A percentile compares a stretch with the other conserved stretches of the same genome.
phyloP scores from a whole-genome alignment of 2,888 invertebrate species.

The Anthophora plumipes region DNA sequence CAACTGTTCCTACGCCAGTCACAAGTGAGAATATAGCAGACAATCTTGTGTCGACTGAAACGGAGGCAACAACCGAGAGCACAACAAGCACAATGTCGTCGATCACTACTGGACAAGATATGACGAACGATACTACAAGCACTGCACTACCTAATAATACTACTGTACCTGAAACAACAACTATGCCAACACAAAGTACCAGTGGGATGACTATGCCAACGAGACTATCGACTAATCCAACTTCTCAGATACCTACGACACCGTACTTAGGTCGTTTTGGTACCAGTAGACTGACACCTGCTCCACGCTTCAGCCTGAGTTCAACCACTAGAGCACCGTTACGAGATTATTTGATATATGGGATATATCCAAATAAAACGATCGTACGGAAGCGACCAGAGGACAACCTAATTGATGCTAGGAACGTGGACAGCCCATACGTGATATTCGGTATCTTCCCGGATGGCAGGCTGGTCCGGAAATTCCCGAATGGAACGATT shows the following conservation, averaged over 20 bases:
- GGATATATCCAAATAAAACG: slow-evolving; percentile 91
- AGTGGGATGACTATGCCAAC: slow-evolving; percentile 60
- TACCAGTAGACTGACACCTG: slow-evolving; percentile 76
- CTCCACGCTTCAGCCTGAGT: slow-evolving; percentile 78
- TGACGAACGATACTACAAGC: slow-evolving; percentile 25
- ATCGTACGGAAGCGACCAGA: slow-evolving; percentile 91
- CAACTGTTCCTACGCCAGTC: slow-evolving; percentile 21
- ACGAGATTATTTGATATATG: slow-evolving; percentile 90
- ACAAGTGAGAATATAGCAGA: slow-evolving; percentile 49
- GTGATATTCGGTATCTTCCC: slow-evolving; percentile 91
- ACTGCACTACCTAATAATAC: slow-evolving; percentile 14
- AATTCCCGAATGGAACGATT: slow-evolving; percentile 92
- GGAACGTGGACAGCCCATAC: slow-evolving; percentile 90
- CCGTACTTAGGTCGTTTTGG: slow-evolving; percentile 79
- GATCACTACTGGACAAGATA: background rate
- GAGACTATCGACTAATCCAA: slow-evolving; percentile 73
- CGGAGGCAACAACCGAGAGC: slow-evolving; percentile 42
- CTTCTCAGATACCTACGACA: slow-evolving; percentile 81
- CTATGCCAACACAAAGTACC: slow-evolving; percentile 31
- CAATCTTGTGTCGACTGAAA: slow-evolving; percentile 62
- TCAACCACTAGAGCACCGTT: slow-evolving; percentile 84
- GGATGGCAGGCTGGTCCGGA: slow-evolving; percentile 92
- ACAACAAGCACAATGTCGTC: slow-evolving; percentile 14
- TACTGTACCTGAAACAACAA: slow-evolving; percentile 37
- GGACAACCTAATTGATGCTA: slow-evolving; percentile 88